Conservation (phyloP, 2,888 invertebrate genomes). For the Coecobrya sp. region DNA sequence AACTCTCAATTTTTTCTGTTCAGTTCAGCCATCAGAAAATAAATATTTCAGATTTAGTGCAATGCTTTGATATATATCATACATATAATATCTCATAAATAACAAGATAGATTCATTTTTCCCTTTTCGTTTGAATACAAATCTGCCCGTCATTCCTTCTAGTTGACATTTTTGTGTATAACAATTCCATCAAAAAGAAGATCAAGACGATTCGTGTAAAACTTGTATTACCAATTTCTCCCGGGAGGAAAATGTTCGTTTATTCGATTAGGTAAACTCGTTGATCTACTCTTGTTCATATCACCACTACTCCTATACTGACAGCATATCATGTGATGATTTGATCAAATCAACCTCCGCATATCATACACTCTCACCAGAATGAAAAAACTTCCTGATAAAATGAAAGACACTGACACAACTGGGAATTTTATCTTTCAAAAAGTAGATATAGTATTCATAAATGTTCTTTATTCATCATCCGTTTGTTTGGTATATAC, state of each 20-base stretch:
- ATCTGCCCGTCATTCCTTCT: background rate
- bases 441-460: background rate
- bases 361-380: background rate
- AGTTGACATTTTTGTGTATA: background rate
- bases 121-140: too few relatives aligned
- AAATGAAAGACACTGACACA: conserved; percentile 20
- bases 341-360: conserved; percentile 43
- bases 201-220: conserved; percentile 34
- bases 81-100: too few relatives aligned
- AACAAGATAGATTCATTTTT: too few relatives aligned
- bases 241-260: conserved; percentile 38
- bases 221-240: conserved; percentile 35
- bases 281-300: conserved; percentile 23
- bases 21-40: too few relatives aligned
- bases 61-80: too few relatives aligned
- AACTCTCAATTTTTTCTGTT: too few relatives aligned
- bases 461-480: conserved; percentile 1
- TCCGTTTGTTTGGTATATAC: conserved; percentile 23
- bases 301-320: too few relatives aligned
- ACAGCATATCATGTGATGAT: background rate
- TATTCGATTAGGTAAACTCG: conserved; percentile 63
- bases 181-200: conserved; percentile 11
- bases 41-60: too few relatives aligned
- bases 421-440: background rate
- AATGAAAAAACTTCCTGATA: background rate